Percentiles rank a stretch among this genome's conserved stretches.
phyloP scores from a whole-genome alignment of 2,113 vertebrate genomes.

The Ptilonorhynchus violaceus region DNA sequence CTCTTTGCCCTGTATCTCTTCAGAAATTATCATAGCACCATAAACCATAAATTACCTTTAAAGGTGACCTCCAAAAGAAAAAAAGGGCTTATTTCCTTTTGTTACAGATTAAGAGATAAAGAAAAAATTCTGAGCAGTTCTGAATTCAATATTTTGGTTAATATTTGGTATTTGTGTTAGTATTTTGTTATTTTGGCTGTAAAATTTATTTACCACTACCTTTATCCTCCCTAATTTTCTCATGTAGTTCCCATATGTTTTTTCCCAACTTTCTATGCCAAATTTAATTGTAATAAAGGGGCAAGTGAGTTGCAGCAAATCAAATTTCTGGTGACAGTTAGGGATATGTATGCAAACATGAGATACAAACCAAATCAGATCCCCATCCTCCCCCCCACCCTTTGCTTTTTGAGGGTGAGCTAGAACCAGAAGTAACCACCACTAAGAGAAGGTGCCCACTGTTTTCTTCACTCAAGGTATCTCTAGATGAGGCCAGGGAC shows the following conservation, averaged over 20 bases:
- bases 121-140: background rate
- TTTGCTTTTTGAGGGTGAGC: background rate
- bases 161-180: fast-evolving
- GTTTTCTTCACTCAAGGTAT: background rate
- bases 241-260: background rate
- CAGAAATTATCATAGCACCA: background rate
- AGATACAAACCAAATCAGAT: background rate
- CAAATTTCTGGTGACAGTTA: background rate
- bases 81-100: background rate
- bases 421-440: background rate
- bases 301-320: background rate
- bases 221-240: background rate
- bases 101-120: background rate
- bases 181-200: background rate
- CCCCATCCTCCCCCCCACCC: background rate
- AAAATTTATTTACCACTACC: background rate
- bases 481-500: background rate
- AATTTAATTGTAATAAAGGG: background rate
- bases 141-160: background rate
- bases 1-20: background rate
- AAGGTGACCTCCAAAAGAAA: background rate
- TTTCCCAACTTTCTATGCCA: background rate
- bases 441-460: background rate
- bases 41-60: background rate
- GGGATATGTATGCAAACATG: background rate